Conservation (phyloP, 2,888 invertebrate species). For the Embidobia sp. region DNA sequence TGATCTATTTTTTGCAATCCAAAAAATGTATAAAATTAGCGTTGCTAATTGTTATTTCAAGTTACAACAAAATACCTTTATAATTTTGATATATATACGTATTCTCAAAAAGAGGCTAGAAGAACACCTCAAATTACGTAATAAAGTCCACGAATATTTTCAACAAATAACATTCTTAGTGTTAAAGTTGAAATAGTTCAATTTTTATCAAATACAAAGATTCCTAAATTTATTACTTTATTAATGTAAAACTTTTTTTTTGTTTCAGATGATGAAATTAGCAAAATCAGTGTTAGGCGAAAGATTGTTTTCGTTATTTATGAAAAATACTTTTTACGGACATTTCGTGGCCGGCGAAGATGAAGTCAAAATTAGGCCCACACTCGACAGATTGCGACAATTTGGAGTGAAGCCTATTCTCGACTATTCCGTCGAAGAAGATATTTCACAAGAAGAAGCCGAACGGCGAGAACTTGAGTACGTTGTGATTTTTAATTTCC, state of each 20-base stretch:
- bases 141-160: too few relatives aligned
- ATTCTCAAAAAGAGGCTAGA: too few relatives aligned
- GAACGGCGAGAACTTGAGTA: conserved; percentile 97
- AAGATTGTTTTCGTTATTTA: conserved; percentile 89
- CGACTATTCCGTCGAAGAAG: conserved; percentile 99
- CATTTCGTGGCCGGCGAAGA: conserved; percentile 99
- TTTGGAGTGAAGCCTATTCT: conserved; percentile 99
- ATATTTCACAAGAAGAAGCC: conserved; percentile 95
- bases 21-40: too few relatives aligned
- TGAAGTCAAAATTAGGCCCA: conserved; percentile 92
- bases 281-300: conserved; percentile 90
- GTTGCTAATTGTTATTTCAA: too few relatives aligned
- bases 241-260: neutral
- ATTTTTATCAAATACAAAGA: neutral
- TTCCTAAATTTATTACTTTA: neutral
- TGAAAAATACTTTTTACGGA: conserved; percentile 98
- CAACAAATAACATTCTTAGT: too few relatives aligned
- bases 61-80: too few relatives aligned
- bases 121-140: too few relatives aligned
- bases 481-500: conserved; percentile 76
- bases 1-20: too few relatives aligned
- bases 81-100: too few relatives aligned
- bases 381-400: conserved; percentile 91
- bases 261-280: conserved; percentile 90
- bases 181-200: too few relatives aligned